Percentiles rank a stretch among this genome's conserved stretches.
phyloP scores from a whole-genome alignment of 2,113 vertebrate genomes.

The Dicaeum eximium region DNA sequence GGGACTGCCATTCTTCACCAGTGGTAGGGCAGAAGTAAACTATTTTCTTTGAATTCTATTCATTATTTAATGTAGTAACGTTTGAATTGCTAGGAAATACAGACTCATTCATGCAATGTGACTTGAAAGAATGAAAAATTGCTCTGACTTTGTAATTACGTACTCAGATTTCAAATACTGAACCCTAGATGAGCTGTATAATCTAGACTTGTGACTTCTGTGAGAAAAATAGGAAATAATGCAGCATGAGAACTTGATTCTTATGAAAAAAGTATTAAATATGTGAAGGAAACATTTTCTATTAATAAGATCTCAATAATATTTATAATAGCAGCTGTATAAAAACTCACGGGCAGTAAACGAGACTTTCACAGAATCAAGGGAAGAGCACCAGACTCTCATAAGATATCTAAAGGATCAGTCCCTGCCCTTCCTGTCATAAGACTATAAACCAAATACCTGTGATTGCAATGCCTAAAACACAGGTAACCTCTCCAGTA shows the following conservation, averaged over 20 bases:
- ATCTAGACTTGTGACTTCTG: not conserved
- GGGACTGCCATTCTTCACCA: not conserved
- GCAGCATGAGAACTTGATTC: not conserved
- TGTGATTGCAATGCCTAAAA: not conserved
- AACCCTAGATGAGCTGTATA: not conserved
- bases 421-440: not conserved
- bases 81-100: not conserved
- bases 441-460: not conserved
- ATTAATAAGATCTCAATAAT: not conserved
- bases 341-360: not conserved
- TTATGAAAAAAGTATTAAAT: not conserved
- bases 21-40: not conserved
- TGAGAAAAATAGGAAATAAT: not conserved
- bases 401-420: not conserved
- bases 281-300: not conserved
- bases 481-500: not conserved
- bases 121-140: not conserved
- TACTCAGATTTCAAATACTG: not conserved
- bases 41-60: not conserved
- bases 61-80: not conserved
- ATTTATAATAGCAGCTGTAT: not conserved
- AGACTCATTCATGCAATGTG: not conserved
- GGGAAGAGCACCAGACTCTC: not conserved
- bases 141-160: not conserved
- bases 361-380: not conserved